Base-by-base conservation (phyloP, 2,888 invertebrate genomes). In the Drosophila emarginata region DNA sequence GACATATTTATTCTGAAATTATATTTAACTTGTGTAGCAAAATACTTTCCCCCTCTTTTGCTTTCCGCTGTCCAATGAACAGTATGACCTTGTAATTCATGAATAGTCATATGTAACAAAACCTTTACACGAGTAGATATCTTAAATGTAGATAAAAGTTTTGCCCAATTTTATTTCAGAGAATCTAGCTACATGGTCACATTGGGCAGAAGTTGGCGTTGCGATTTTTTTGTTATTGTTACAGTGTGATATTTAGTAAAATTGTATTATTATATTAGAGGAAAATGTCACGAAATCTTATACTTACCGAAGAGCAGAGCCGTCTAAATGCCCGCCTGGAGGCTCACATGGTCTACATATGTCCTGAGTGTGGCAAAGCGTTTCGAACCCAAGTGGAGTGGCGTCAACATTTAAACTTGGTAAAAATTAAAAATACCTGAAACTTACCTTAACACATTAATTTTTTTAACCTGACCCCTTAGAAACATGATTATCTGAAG, bases 311-410 rank as follows among this genome's bases (percentile, higher is more conserved):
- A 15, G 85, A 85, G 36, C 80, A 87, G 37, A 77, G 73, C 37
- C 72, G 73, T 11, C 18, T 81, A 1, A 88, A 86, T 71, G 73
- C 76, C 1, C 87, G 80, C 0, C 59, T 90, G 28, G 90, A 90
- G 58, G 76, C 80, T n/a, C 90, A 90, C 39, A 85, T 90, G 81
- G 76, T 78, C 0, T 90, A 89, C 32, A 81, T 90, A 32, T 90
- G 90, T 15, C 90, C 90, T 0, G 90, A 90, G 61, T 90, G 90
- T 21, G 90, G 90, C 1, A 80, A 76, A 45, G 89, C 83, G 3
- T 87, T 86, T 62, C 74, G 77, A 0, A 86, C 89, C 1, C 90
- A 90, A 64, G 77, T 67, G 12, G 87, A 88, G 15, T 90, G 90
- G 90, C 87, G 90, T 14, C 78, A 80, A 6, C 90, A 90, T 60